Evolutionary conservation across 1,140 invertebrate species (phyloP), one percentile per base, ranked within the genome.

Genomic region (Anastatus disparis): DNA sequence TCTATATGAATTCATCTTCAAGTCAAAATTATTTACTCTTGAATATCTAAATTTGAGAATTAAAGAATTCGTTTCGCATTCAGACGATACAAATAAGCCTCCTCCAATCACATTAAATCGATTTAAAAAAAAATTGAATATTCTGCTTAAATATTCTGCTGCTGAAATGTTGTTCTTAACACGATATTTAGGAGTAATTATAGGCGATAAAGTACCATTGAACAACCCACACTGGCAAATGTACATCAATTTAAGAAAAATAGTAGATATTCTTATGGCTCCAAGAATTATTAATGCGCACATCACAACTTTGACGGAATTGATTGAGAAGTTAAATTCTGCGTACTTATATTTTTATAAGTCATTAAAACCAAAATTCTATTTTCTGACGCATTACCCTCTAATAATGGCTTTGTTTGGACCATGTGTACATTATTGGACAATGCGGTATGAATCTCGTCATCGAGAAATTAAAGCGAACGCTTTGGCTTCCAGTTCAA

Each of bases 401-500:
- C 26, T 27, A 27, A 53, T 26, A 8, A 22, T 53, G 24, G 8
- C 20, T 12, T 53, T 12, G 20, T 53, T 53, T 24, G 50, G 50
- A 3, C 69, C 74, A 9, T 40, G 59, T 15, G 58, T 46, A 2
- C 20, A 42, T 3, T 76, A 55, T n/a, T n/a, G n/a, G n/a, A n/a
- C n/a, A n/a, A n/a, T n/a, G n/a, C n/a, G n/a, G n/a, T n/a, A n/a
- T n/a, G 70, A 74, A 55, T 71, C 72, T 2, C 66, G 72, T 38
- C 74, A 76, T 31, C n/a, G 72, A 20, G 62, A 76, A 29, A 17
- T 76, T 1, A 76, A 74, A 62, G 27, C 24, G 12, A 24, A 67
- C 8, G 50, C 61, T 40, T 56, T 68, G 35, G 53, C 24, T 55
- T 38, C 66, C 24, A 62, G 65, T 22, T 68, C 59, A 29, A 63